Evolutionary conservation across 2,797 vertebrate species (phyloP), one percentile per base, ranked within the genome.

Genomic region (Spea hammondii): DNA sequence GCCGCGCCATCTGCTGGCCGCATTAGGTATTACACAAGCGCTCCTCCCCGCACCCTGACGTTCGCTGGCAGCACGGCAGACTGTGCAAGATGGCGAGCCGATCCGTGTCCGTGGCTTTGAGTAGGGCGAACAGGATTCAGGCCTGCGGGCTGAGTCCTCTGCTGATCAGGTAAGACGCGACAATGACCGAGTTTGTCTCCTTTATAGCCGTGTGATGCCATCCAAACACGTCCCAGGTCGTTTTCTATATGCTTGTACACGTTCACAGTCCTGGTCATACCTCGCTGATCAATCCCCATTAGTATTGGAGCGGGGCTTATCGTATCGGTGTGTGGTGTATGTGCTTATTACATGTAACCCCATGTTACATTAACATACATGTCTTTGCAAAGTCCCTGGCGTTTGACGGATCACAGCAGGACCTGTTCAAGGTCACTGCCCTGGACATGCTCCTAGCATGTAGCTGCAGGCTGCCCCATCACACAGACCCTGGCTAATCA

Each of bases 81-180:
- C 55, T 66, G 49, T 69, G 50, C 65, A 77, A 82, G 75, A 82
- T 77, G 80, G 75, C 75, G 80, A 78, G 66, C 68, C 71, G 70
- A 78, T 70, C 75, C 62, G 64, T 78, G 80, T 59, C 75, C 45
- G 80, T 70, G 75, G 80, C 64, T 65, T 70, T 74, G 65, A 65
- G 65, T 57, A 82, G 70, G 65, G 70, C 75, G 45, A 66, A 9
- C 44, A 78, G 60, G 71, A 13, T 78, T 12, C 80, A 82, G 75
- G 75, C 80, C 70, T 82, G 80, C 70, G 75, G 75, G 70, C 49
- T 62, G 11, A 82, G 70, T 5, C 14, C 48, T n/a, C 57, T 77
- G 50, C 51, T 68, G 13, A 67, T 64, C 65, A 82, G 80, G 80
- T 82, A 71, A 82, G 80, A 9, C 13, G 6, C 8, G 1, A n/a